Evolutionary conservation across 1,140 invertebrate species (phyloP).

Genomic region (Arion vulgaris): DNA sequence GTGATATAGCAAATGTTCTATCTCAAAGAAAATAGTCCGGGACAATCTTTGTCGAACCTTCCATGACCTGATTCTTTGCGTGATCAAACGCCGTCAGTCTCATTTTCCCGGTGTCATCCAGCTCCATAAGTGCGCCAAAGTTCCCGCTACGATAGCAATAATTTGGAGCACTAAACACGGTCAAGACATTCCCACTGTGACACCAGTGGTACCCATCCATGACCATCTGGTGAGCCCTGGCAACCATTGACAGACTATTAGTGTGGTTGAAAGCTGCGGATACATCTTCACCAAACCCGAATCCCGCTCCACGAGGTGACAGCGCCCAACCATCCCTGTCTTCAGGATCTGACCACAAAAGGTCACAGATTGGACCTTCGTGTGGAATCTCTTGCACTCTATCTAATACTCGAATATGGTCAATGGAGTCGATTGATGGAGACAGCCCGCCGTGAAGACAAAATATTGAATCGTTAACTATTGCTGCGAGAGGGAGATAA

Average conservation of each 20-base stretch:
- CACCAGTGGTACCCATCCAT: conserved; percentile 98
- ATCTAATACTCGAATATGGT: conserved; percentile 98
- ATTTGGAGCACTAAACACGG: conserved; percentile 99
- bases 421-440: conserved; percentile 98
- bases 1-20: no score
- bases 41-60: background rate
- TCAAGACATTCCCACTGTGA: conserved; percentile 99
- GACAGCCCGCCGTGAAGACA: conserved; percentile 99
- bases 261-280: conserved; percentile 99
- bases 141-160: conserved; percentile 99
- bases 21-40: conserved; percentile 39
- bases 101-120: conserved; percentile 99
- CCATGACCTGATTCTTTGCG: background rate
- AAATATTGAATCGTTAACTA: conserved; percentile 95
- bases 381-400: conserved; percentile 99
- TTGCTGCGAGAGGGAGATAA: conserved; percentile 96
- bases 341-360: conserved; percentile 92
- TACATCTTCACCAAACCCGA: conserved; percentile 99
- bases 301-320: conserved; percentile 97
- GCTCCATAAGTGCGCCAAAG: conserved; percentile 99
- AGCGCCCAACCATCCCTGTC: conserved; percentile 99
- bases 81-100: conserved; percentile 82
- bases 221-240: conserved; percentile 98
- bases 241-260: conserved; percentile 97
- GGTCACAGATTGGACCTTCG: conserved; percentile 94